phyloP scores from a whole-genome alignment of 2,888 invertebrate species.

The Pachydiplax longipennis region DNA sequence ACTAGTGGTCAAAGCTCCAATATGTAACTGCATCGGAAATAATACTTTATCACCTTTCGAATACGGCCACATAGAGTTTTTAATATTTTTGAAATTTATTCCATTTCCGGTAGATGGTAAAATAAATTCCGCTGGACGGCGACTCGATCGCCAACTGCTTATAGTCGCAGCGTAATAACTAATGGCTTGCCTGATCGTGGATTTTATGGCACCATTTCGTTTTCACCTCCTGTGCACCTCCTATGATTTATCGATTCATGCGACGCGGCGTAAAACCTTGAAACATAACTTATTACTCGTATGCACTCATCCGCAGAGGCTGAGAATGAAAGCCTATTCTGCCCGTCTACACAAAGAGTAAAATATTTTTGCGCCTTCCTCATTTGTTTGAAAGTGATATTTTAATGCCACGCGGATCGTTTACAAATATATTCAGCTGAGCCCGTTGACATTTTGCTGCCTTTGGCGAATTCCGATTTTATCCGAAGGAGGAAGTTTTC shows the following conservation, averaged over 20 bases:
- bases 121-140: constrained; percentile 2
- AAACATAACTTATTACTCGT: background rate
- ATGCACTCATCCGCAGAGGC: background rate
- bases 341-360: background rate
- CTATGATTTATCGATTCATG: constrained; percentile 25
- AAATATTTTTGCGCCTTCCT: background rate
- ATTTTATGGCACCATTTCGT: background rate
- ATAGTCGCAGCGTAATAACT: background rate
- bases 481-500: background rate
- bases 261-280: background rate
- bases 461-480: background rate
- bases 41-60: too few relatives aligned
- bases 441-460: background rate
- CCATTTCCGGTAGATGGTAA: background rate
- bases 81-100: background rate
- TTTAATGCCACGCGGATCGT: background rate
- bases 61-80: background rate
- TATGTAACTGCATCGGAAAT: too few relatives aligned
- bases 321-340: background rate
- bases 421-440: background rate
- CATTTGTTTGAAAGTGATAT: background rate
- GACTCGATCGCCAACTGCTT: background rate
- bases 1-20: too few relatives aligned
- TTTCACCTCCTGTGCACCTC: background rate
- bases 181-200: background rate